Percentiles rank a stretch among this genome's conserved stretches.
These are phyloP conservation scores for Eurytoma californica DNA, from an alignment of 2,888 invertebrate genomes.

Conservation along the genomic window DNA sequence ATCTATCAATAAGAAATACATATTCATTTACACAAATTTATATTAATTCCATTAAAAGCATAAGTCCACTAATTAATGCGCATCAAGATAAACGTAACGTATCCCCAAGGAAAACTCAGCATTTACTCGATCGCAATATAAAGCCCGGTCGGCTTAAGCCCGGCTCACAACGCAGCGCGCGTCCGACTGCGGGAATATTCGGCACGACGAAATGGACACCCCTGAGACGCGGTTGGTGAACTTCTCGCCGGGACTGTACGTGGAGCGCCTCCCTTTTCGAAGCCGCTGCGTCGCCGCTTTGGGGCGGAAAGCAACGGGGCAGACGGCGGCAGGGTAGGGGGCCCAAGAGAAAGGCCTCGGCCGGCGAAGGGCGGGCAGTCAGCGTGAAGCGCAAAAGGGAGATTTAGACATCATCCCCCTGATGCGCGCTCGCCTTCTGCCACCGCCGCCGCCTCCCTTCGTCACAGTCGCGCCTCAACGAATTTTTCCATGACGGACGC, in stretches of 20 bases:
- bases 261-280: conserved; percentile 59
- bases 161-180: background rate
- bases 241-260: conserved; percentile 60
- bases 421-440: conserved; percentile 65
- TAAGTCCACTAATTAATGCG: too few species aligned
- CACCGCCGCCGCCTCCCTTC: conserved; percentile 55
- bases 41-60: too few species aligned
- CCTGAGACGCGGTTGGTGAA: conserved; percentile 38
- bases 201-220: conserved; percentile 52
- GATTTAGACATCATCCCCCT: conserved; percentile 74
- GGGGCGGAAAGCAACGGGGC: conserved; percentile 19
- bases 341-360: conserved; percentile 59
- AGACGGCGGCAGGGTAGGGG: conserved; percentile 59
- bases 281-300: conserved; percentile 1
- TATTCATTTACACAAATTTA: too few species aligned
- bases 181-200: conserved; percentile 28
- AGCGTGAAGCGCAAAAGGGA: conserved; percentile 68
- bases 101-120: background rate
- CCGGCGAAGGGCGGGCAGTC: conserved; percentile 71
- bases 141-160: too few species aligned
- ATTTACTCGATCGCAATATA: conserved; percentile 9
- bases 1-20: too few species aligned
- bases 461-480: conserved; percentile 50
- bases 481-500: conserved; percentile 63
- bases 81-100: too few species aligned